Evolutionary conservation across 2,888 invertebrate species (phyloP), one percentile per base, ranked within the genome.

Genomic region (Cryptophagus acutangulus): DNA sequence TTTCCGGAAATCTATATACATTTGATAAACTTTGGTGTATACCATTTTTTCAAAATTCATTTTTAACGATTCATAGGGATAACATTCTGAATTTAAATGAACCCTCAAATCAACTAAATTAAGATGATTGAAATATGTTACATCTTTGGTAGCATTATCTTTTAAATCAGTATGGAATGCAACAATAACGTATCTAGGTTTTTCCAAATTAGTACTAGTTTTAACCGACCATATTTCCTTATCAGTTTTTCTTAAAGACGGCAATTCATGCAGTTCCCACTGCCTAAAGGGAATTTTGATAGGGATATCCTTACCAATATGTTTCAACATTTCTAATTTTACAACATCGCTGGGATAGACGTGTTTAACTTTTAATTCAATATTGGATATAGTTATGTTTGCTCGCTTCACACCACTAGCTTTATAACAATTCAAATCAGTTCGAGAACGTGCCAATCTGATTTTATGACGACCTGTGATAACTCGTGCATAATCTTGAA

Each of bases 231-330:
- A 48, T 18, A 43, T 40, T 40, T 48, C 45, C 16, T 18, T 41
- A 6, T 41, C 17, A 8, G 26, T 36, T n/a, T 14, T 5, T 17
- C 40, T 43, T 8, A 48, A 17, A 1, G 40, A 2, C 1, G 50
- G 50, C 2, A 44, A 30, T 43, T 48, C 50, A 35, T 41, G 34
- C 17, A 50, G 14, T 34, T 50, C 43, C 46, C 46, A 51, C 33
- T 45, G 39, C 40, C 47, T 33, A 33, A 41, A 47, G 8, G 45
- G 45, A 14, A 47, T 43, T 28, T 43, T 24, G 15, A 49, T 45
- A 2, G 40, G 43, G 33, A 10, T 5, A 36, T 45, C 41, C 1
- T 17, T 36, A 15, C 41, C 36, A n/a, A 45, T 45, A 17, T 41
- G 13, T 33, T 40, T 31, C 15, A 50, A 20, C 6, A 46, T 28